Percentiles rank a stretch among this genome's conserved stretches.
phyloP scores from a whole-genome alignment of 92 coral and sea anemone genomes.

The Epizoanthus scotinus region DNA sequence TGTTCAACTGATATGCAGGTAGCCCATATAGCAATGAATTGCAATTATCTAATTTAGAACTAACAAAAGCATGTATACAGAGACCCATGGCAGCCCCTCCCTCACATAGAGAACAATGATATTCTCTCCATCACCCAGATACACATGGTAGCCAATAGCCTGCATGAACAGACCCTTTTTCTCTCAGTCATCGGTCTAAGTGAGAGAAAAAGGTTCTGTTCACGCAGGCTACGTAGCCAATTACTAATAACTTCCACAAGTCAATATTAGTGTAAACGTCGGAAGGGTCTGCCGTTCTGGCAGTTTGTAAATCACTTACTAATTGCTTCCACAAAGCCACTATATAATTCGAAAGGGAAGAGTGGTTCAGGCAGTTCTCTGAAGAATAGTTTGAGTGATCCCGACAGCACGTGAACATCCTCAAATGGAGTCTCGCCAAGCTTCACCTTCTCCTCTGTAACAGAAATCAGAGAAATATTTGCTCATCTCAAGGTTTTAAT shows the following conservation, averaged over 20 bases:
- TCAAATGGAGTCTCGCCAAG: slow-evolving; percentile 94
- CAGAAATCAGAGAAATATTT: no score
- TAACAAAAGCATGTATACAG: no score
- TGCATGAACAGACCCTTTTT: no score
- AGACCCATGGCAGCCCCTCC: not conserved
- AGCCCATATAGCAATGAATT: no score
- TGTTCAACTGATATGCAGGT: no score
- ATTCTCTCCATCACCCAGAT: not conserved
- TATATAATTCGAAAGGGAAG: slow-evolving; percentile 88
- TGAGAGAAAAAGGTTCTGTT: no score
- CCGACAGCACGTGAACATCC: slow-evolving; percentile 92
- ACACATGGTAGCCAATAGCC: not conserved
- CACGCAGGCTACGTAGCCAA: no score
- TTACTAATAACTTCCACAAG: slow-evolving; percentile 92
- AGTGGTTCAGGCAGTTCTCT: slow-evolving; percentile 98
- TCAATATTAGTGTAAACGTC: slow-evolving; percentile 81
- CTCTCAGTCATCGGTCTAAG: no score
- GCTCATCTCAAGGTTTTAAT: no score
- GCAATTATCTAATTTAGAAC: no score
- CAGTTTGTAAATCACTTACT: slow-evolving; percentile 64
- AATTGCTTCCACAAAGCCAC: slow-evolving; percentile 89
- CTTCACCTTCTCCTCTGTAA: slow-evolving; percentile 78
- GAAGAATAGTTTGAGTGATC: slow-evolving; percentile 92
- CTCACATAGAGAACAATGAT: not conserved
- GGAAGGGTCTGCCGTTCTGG: slow-evolving; percentile 45